These are phyloP conservation scores for Bombus waltoni DNA, from an alignment of 1,140 invertebrate species.

Conservation along the genomic window DNA sequence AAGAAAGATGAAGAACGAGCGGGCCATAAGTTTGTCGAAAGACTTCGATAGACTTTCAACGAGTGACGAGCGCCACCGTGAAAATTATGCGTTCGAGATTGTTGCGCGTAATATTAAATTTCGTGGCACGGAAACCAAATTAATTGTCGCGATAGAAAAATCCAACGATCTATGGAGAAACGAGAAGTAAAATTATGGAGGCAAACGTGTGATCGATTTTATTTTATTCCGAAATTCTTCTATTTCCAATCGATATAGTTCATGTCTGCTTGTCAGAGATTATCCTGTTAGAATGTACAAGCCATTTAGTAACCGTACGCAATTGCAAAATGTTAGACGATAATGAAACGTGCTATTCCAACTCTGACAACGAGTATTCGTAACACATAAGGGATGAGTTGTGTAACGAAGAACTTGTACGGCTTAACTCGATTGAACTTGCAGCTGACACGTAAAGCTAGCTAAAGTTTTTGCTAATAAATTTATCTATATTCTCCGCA, in stretches of 20 bases:
- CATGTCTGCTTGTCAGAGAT: background rate
- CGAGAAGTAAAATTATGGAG: background rate
- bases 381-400: background rate
- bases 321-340: background rate
- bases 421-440: slow-evolving; percentile 2
- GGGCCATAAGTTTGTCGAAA: no score
- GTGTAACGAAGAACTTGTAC: slow-evolving; percentile 1
- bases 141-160: no score
- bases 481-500: background rate
- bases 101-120: background rate
- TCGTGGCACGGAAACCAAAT: background rate
- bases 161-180: background rate
- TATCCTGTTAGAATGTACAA: background rate
- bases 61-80: background rate
- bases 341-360: background rate
- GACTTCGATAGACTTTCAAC: background rate
- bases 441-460: background rate
- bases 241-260: background rate
- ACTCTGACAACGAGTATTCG: background rate
- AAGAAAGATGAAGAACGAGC: background rate
- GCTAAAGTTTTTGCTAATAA: slow-evolving; percentile 12
- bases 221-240: background rate
- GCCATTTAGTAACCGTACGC: background rate
- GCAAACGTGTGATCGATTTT: background rate
- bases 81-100: background rate